Base-by-base conservation (phyloP, 2,113 vertebrate species). In the Takifugu flavidus region DNA sequence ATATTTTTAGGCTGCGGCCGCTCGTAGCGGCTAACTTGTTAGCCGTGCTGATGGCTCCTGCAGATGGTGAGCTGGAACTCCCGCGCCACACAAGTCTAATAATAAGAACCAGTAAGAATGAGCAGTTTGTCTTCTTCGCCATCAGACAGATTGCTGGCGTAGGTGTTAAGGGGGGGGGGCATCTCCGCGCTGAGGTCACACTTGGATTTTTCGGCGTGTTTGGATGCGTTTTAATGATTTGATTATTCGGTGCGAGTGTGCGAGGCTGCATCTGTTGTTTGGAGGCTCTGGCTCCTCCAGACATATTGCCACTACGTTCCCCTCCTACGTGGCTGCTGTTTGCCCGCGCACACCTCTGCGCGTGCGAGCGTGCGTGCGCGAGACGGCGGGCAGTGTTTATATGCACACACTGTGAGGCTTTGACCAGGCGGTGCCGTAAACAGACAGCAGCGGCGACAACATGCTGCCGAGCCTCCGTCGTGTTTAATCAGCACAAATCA, bases 241-340 rank as follows among this genome's bases (percentile, higher is more conserved):
- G 29, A 31, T 31, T 31, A 31, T 31, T 31, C 4, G 29, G 29
- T 63, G 53, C 29, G 55, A 51, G 68, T 84, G 67, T 70, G 69
- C 44, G 59, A 2, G 49, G 49, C 65, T 79, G 72, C 80, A 82
- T 85, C 80, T 87, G 85, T 79, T 86, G 84, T 83, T 80, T 70
- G 56, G 78, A 65, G 62, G 78, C 50, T 65, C 77, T 67, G 75
- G 68, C 77, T 86, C 66, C 71, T 61, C 44, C 74, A 85, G 75
- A 75, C 76, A 58, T n/a, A 65, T 63, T 74, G 79, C 75, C 72
- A 77, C 75, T 81, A 82, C 67, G 34, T 64, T 72, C 67, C 63
- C 82, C 87, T 86, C 85, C 87, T 71, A 87, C 87, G 79, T 64
- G 74, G 82, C 80, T 84, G 85, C 88, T 87, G 88, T 84, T 87